Base-by-base conservation (phyloP, 2,113 vertebrate genomes). In the Paedocypris sp. region DNA sequence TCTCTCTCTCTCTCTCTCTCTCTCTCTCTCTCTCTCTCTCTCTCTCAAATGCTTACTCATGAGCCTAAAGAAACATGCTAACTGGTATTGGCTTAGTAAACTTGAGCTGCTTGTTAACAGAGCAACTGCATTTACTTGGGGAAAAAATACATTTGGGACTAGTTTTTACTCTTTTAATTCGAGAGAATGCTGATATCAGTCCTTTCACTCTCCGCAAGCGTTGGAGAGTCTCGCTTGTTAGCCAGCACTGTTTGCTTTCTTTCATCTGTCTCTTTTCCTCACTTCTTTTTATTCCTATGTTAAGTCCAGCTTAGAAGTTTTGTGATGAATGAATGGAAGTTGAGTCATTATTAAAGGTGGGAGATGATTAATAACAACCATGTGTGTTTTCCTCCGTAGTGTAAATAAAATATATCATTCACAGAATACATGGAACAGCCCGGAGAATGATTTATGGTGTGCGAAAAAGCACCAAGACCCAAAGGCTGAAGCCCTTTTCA, bases 391-490 rank as follows among this genome's bases (percentile, higher is more conserved):
- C 84, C 84, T 84, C 80, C 81, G 67, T 76, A 88, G 80, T 84
- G 83, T 90, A 89, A 91, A 90, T 92, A 91, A 92, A 91, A 91
- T 89, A 88, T 84, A 90, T 88, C 82, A 91, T 88, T 90, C 87
- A 84, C 77, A 69, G 87, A 88, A 88, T 85, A 70, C 82, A 39
- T 75, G 76, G 73, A 73, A 76, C 62, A 73, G 77, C 81, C 79
- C 71, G 66, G 77, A 82, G 80, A 86, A 85, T 91, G 86, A 89
- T 84, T 77, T 86, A 87, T 83, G 78, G 77, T 66, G 78, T 77
- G 74, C 82, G 88, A 82, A 80, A 87, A 90, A 87, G 77, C 80
- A 82, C 77, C 64, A 82, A 77, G 82, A 89, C 81, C 83, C 82
- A 85, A 88, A 88, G 83, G 73, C 73, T 79, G 82, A 71, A 79